These are phyloP conservation scores for Nemoura dubitans DNA, from an alignment of 2,888 invertebrate genomes.

Conservation along the genomic window DNA sequence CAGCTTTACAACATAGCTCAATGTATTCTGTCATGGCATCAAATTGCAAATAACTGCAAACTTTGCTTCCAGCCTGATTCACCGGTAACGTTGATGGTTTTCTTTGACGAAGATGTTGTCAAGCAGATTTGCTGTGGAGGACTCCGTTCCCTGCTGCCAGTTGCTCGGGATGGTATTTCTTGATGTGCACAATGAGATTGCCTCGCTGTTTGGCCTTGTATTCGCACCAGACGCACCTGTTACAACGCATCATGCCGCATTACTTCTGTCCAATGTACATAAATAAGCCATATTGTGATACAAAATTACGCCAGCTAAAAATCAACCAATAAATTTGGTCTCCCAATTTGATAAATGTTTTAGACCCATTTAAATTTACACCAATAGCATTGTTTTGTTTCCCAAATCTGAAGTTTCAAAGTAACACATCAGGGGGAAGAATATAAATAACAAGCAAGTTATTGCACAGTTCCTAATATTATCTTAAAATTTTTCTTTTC, in stretches of 20 bases:
- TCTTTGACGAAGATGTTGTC: not conserved
- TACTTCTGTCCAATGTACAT: no score
- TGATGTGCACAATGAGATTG: slow-evolving; percentile 82
- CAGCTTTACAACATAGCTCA: not conserved
- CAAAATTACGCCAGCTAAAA: no score
- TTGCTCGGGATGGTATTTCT: slow-evolving; percentile 72
- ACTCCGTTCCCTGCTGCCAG: not conserved
- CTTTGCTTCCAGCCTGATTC: not conserved
- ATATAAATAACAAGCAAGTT: no score
- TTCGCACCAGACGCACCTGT: slow-evolving; percentile 72
- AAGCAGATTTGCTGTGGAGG: not conserved
- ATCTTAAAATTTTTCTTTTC: no score
- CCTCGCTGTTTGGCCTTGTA: slow-evolving; percentile 84
- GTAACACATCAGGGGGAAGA: no score
- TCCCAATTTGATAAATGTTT: no score
- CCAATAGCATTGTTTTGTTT: no score
- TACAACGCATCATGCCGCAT: no score
- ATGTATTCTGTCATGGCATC: not conserved
- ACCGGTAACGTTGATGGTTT: not conserved
- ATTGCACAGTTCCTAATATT: no score
- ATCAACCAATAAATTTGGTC: no score
- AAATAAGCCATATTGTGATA: not conserved
- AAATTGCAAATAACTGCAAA: not conserved
- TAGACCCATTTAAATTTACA: no score
- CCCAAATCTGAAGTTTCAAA: no score